A percentile compares a stretch with the other conserved stretches of the same genome.
Evolutionary conservation across 1,140 invertebrate genomes (phyloP).

Genomic region (Littorina saxatilis): DNA sequence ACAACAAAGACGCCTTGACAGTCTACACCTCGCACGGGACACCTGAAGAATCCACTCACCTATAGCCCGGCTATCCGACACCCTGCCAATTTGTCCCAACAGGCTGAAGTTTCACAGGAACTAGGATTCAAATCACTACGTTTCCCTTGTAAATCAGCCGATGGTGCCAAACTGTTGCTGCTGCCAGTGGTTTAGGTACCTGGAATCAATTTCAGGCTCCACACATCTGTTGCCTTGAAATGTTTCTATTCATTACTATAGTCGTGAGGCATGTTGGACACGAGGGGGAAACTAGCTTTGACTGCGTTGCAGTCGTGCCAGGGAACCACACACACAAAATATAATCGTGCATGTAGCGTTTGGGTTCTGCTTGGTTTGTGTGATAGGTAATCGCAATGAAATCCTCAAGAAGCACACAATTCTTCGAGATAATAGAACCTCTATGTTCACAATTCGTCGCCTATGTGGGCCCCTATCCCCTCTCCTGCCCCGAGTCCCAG

Average conservation of each 20-base stretch:
- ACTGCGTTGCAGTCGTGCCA: too few relatives aligned
- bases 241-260: not conserved
- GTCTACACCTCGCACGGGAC: not conserved
- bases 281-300: not conserved
- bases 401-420: too few relatives aligned
- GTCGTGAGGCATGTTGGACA: not conserved
- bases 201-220: not conserved
- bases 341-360: too few relatives aligned
- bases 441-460: too few relatives aligned
- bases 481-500: too few relatives aligned
- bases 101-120: conserved; percentile 7
- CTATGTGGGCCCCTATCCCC: too few relatives aligned
- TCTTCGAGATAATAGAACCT: too few relatives aligned
- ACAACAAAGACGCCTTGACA: not conserved
- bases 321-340: too few relatives aligned
- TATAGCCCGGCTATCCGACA: not conserved
- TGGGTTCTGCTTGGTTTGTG: too few relatives aligned
- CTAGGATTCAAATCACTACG: not conserved
- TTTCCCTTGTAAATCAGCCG: not conserved
- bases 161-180: not conserved
- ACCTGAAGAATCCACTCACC: not conserved
- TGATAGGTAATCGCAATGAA: too few relatives aligned
- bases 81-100: conserved; percentile 11
- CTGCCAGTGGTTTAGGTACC: too few relatives aligned
- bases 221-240: not conserved